Percentiles rank a stretch among this genome's conserved stretches.
These are phyloP conservation scores for Lutjanus erythropterus DNA, from an alignment of 2,113 vertebrate species.

Conservation along the genomic window DNA sequence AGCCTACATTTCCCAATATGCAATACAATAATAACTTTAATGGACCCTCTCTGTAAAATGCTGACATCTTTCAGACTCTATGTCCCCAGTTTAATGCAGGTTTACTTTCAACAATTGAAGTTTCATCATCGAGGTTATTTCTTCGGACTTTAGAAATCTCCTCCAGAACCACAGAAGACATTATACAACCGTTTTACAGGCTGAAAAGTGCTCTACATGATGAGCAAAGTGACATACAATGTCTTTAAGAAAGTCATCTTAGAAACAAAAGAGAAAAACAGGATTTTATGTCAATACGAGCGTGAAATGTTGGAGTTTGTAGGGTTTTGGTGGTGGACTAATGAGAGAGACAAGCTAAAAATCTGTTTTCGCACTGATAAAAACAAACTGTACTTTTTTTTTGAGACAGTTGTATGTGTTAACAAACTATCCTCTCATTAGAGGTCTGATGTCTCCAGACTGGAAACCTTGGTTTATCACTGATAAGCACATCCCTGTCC, in stretches of 20 bases:
- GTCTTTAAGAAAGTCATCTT: not conserved
- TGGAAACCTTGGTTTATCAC: conserved; percentile 45
- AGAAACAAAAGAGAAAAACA: not conserved
- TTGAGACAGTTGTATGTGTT: conserved; percentile 5
- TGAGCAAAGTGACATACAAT: not conserved
- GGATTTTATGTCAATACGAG: not conserved
- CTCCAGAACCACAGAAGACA: not conserved
- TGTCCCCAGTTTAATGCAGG: not conserved
- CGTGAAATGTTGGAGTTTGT: not conserved
- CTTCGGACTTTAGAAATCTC: conserved; percentile 5
- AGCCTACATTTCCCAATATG: not conserved
- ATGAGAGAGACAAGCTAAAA: not conserved
- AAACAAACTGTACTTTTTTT: conserved; percentile 25
- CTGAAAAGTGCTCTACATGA: not conserved
- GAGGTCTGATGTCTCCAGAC: conserved; percentile 43
- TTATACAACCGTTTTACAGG: not conserved
- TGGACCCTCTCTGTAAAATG: not conserved
- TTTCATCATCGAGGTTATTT: not conserved
- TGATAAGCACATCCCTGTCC: conserved; percentile 55
- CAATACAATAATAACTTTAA: not conserved
- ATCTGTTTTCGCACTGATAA: conserved; percentile 23
- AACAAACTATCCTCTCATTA: conserved; percentile 33
- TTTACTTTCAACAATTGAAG: conserved; percentile 5
- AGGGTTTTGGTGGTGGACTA: not conserved
- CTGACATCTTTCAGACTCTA: not conserved